These are phyloP conservation scores for Notarius lentiginosus DNA, from an alignment of 2,113 vertebrate species.

Conservation along the genomic window DNA sequence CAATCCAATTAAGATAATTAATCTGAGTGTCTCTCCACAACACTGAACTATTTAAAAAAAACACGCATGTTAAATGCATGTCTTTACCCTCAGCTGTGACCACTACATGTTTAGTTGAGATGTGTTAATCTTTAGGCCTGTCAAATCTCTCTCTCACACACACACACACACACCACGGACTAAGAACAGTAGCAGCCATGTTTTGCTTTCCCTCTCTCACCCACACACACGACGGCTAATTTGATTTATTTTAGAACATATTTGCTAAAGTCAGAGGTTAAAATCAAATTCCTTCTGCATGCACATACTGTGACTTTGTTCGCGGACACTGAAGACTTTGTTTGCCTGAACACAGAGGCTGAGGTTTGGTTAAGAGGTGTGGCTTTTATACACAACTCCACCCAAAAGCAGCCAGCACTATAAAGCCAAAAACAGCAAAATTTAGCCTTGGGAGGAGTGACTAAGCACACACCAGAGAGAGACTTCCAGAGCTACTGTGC, in stretches of 20 bases:
- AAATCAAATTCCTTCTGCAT: background rate
- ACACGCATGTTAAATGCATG: background rate
- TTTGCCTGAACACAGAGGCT: constrained; percentile 29
- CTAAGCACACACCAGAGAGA: background rate
- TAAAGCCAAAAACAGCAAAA: constrained; percentile 46
- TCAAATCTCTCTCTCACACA: background rate
- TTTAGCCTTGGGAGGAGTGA: constrained; percentile 33
- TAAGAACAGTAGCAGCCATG: constrained; percentile 11
- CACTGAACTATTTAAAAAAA: background rate
- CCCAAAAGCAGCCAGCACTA: constrained; percentile 43
- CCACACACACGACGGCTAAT: background rate
- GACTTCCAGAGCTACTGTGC: background rate
- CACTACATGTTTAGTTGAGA: background rate
- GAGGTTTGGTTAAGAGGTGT: constrained; percentile 48
- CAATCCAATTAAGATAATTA: constrained; percentile 40
- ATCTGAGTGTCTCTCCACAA: background rate
- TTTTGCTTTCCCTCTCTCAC: background rate
- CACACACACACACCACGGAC: background rate
- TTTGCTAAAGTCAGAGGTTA: background rate
- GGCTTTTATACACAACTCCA: constrained; percentile 33
- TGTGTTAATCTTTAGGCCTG: background rate
- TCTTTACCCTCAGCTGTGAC: background rate
- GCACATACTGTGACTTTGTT: constrained; percentile 34
- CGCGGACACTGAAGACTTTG: constrained; percentile 30
- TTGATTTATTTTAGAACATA: background rate